phyloP scores from a whole-genome alignment of 2,113 vertebrate genomes.

The Pygoscelis antarcticus region DNA sequence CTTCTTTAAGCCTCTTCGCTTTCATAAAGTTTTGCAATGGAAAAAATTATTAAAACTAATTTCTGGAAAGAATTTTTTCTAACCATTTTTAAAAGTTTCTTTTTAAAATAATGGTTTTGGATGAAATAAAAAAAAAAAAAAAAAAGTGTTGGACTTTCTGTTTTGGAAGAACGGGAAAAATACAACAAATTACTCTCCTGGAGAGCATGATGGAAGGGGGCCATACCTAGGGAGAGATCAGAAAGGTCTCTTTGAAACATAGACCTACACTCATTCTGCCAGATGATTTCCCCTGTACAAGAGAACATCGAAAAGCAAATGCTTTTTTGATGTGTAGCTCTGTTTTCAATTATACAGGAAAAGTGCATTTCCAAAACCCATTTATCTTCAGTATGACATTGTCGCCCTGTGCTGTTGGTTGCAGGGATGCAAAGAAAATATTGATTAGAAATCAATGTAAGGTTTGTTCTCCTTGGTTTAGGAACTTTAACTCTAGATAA shows the following conservation, averaged over 20 bases:
- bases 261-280: not conserved
- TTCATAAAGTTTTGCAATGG: not conserved
- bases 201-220: not conserved
- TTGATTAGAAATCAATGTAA: slow-evolving; percentile 11
- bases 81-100: not conserved
- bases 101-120: not conserved
- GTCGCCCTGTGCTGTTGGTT: not conserved
- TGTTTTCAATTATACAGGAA: slow-evolving; percentile 33
- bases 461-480: not conserved
- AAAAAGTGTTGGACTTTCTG: not conserved
- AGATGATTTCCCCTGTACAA: not conserved
- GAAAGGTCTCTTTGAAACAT: not conserved
- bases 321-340: not conserved
- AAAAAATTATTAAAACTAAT: not conserved
- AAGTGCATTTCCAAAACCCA: slow-evolving; percentile 39
- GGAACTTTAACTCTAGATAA: not conserved
- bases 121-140: not conserved
- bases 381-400: slow-evolving; percentile 57
- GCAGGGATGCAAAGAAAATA: slow-evolving; percentile 29
- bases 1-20: not conserved
- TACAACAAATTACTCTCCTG: not conserved
- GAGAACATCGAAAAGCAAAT: not conserved
- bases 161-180: not conserved
- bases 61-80: not conserved
- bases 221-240: not conserved